A percentile compares a stretch with the other conserved stretches of the same genome.
Evolutionary conservation across 2,888 invertebrate genomes (phyloP).

Genomic region (Conomelus anceps): DNA sequence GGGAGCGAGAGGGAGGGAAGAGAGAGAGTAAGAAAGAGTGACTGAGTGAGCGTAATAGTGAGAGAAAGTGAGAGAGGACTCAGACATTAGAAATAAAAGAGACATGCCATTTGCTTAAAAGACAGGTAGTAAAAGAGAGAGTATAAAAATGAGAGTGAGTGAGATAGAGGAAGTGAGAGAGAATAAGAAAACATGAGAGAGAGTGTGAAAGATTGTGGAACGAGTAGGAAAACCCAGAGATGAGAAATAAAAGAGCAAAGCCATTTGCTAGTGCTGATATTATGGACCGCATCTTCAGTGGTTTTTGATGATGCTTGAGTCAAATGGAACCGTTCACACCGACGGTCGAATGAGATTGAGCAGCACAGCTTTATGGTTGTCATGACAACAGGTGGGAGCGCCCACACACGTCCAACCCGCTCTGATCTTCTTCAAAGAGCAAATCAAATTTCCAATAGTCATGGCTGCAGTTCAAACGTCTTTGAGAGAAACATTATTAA

Average conservation of each 20-base stretch:
- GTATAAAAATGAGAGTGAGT: too few relatives aligned
- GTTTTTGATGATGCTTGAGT: not conserved
- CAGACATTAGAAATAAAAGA: too few relatives aligned
- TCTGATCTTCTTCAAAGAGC: not conserved
- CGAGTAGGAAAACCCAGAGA: not conserved
- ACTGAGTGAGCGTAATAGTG: too few relatives aligned
- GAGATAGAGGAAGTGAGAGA: not conserved
- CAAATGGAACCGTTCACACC: not conserved
- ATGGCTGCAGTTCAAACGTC: too few relatives aligned
- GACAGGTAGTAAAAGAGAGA: too few relatives aligned
- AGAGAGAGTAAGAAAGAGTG: too few relatives aligned
- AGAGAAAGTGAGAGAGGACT: too few relatives aligned
- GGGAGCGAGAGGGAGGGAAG: too few relatives aligned
- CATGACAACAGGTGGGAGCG: constrained; percentile 6
- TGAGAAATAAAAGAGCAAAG: not conserved
- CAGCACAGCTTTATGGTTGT: not conserved
- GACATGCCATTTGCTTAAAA: too few relatives aligned
- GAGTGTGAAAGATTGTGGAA: not conserved
- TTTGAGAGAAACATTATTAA: too few relatives aligned
- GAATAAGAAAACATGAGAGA: not conserved
- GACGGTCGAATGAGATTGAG: too few relatives aligned
- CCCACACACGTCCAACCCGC: not conserved
- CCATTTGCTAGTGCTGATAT: not conserved
- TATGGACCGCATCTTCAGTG: not conserved
- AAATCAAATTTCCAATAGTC: not conserved